Evolutionary conservation across 2,113 vertebrate species (phyloP).

Genomic region (Salvator merianae): DNA sequence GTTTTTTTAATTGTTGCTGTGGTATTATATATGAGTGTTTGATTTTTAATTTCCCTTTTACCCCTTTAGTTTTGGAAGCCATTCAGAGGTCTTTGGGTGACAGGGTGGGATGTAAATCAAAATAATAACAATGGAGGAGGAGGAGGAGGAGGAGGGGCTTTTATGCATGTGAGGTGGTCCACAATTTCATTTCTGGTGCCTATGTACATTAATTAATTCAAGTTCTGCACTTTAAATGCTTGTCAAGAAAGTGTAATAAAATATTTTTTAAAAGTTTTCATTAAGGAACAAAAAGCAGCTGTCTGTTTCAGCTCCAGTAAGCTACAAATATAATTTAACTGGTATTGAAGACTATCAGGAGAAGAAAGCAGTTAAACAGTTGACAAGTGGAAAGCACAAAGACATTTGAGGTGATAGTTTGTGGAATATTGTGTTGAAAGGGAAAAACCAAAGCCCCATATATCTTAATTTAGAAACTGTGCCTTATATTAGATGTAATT

Average conservation of each 20-base stretch:
- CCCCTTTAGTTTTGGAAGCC: not conserved
- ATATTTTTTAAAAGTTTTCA: not conserved
- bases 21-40: not conserved
- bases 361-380: constrained; percentile 35
- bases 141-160: not conserved
- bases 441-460: constrained; percentile 36
- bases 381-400: constrained; percentile 25
- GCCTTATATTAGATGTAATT: constrained; percentile 46
- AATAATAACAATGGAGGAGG: no score
- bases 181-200: not conserved
- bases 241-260: constrained; percentile 33
- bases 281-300: constrained; percentile 4
- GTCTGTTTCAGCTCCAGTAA: constrained; percentile 33
- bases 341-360: constrained; percentile 17
- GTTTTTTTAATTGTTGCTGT: no score
- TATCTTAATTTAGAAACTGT: constrained; percentile 36
- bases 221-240: constrained; percentile 32
- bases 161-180: not conserved
- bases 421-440: constrained; percentile 8
- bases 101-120: no score
- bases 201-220: not conserved
- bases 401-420: constrained; percentile 22
- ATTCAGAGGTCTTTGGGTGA: no score
- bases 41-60: not conserved
- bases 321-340: constrained; percentile 14